Conservation (phyloP, 2,113 vertebrate species). For the Upupa epops region DNA sequence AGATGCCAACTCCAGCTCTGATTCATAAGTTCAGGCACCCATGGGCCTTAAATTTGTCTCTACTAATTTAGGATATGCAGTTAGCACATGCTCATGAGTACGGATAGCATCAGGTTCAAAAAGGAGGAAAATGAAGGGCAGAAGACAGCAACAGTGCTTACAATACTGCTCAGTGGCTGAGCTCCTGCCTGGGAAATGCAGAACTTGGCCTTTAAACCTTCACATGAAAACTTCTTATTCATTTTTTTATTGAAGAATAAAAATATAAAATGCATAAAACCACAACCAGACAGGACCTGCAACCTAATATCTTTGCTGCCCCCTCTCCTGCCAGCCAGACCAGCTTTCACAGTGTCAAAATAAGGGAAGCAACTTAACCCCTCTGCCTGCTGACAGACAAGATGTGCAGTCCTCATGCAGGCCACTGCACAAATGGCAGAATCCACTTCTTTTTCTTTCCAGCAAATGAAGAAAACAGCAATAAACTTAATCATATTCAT, state of each 20-base stretch:
- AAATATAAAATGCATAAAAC: not conserved
- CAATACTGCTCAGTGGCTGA: accelerated
- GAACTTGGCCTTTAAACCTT: not conserved
- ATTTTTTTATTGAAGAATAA: not conserved
- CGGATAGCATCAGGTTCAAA: not conserved
- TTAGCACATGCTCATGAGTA: accelerated
- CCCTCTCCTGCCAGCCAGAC: not conserved
- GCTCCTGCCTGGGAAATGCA: not conserved
- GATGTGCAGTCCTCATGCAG: not conserved
- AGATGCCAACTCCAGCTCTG: not conserved
- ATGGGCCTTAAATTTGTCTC: not conserved
- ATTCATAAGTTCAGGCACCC: not conserved
- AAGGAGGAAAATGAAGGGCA: not conserved
- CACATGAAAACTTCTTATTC: not conserved
- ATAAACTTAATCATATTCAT: not conserved
- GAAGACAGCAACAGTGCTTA: not conserved
- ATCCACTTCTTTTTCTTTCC: not conserved
- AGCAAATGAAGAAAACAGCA: not conserved
- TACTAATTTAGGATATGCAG: not conserved
- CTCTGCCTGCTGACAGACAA: accelerated
- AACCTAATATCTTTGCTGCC: accelerated
- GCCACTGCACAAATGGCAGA: not conserved
- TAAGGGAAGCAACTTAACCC: not conserved
- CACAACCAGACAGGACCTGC: not conserved
- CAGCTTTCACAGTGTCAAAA: accelerated